These are phyloP conservation scores for Episyrphus balteatus DNA, from an alignment of 1,140 invertebrate genomes.

Conservation along the genomic window DNA sequence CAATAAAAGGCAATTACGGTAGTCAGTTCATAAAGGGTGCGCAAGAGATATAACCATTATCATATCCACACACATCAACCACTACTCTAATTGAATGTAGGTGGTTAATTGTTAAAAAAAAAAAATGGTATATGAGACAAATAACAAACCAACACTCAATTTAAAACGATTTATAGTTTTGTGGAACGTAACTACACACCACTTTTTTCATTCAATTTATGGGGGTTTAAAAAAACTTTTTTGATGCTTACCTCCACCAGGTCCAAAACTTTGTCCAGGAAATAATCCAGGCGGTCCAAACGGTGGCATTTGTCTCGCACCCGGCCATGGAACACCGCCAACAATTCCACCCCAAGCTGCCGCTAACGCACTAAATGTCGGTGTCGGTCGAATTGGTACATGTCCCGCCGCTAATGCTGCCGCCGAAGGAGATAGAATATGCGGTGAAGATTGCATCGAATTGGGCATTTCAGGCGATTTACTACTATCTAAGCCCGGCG, in stretches of 20 bases:
- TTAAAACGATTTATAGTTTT: too few species aligned
- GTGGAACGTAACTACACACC: too few species aligned
- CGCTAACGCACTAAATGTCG: conserved; percentile 49
- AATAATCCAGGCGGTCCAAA: conserved; percentile 35
- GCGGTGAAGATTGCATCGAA: conserved; percentile 32
- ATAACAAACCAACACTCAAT: too few species aligned
- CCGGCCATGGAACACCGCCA: conserved; percentile 48
- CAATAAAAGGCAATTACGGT: too few species aligned
- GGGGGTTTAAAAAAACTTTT: neutral
- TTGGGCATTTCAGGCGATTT: conserved; percentile 27
- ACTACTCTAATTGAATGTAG: too few species aligned
- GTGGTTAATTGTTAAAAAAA: too few species aligned
- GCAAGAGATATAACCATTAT: too few species aligned
- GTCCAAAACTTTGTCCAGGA: conserved; percentile 33
- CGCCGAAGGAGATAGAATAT: conserved; percentile 31
- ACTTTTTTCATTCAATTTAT: too few species aligned
- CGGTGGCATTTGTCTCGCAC: conserved; percentile 41
- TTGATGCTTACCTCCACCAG: conserved; percentile 24
- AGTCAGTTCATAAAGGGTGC: too few species aligned
- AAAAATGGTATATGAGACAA: too few species aligned
- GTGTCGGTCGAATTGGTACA: conserved; percentile 51
- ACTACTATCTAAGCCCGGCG: conserved; percentile 29
- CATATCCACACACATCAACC: too few species aligned
- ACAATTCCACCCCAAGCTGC: conserved; percentile 51
- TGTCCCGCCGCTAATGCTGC: conserved; percentile 37